These are phyloP conservation scores for Aleadryas rufinucha DNA, from an alignment of 2,113 vertebrate genomes.

Conservation along the genomic window DNA sequence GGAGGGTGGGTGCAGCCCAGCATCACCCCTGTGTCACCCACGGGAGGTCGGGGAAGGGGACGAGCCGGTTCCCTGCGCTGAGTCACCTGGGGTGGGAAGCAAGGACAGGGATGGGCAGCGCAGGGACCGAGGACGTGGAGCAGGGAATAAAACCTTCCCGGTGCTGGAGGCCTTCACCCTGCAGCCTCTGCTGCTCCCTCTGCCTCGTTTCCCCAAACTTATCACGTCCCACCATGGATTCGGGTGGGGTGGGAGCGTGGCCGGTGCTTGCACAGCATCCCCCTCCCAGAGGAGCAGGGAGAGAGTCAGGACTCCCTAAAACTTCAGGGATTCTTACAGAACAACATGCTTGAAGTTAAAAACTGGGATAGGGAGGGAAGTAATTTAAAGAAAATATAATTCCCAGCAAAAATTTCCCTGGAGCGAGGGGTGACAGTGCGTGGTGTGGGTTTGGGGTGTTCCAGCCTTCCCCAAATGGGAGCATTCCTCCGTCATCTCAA, in stretches of 20 bases:
- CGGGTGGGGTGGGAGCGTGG: rapidly evolving
- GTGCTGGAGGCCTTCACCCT: neutral
- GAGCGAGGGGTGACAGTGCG: rapidly evolving
- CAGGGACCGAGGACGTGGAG: neutral
- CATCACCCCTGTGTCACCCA: neutral
- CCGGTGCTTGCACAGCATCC: neutral
- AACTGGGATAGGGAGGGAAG: neutral
- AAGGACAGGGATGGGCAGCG: neutral
- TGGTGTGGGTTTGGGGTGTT: neutral
- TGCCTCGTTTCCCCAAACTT: neutral
- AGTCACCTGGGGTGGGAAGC: neutral
- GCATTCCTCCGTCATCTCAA: neutral
- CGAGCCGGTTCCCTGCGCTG: neutral
- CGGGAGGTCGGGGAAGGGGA: neutral
- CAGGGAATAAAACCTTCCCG: neutral
- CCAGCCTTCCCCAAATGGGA: neutral
- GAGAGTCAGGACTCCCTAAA: too few species aligned
- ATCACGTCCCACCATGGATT: rapidly evolving
- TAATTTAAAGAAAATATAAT: neutral
- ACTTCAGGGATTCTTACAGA: too few species aligned
- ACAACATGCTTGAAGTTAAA: neutral
- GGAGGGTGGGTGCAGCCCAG: neutral
- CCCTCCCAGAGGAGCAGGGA: neutral
- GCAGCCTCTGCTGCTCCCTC: neutral
- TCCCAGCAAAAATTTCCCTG: neutral